Evolutionary conservation across 2,888 invertebrate genomes (phyloP), one percentile per base, ranked within the genome.

Genomic region (Petrolisthes cinctipes): DNA sequence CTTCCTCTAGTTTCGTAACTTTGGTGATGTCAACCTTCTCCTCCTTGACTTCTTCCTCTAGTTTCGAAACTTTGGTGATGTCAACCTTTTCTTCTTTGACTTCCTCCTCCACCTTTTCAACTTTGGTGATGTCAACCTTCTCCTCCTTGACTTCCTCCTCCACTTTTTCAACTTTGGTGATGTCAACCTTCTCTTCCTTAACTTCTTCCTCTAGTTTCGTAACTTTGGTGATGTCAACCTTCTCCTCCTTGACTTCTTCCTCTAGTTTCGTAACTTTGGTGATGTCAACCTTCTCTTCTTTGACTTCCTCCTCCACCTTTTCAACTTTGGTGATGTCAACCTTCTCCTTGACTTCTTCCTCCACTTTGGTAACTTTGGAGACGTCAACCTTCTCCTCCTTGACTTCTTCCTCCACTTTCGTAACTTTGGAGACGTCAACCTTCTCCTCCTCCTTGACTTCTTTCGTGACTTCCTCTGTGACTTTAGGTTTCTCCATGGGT

Each of bases 331-430:
- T 83, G 14, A 73, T 71, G 7, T 71, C 71, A 75, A 86, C 85
- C 6, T 79, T 78, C 37, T 89, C 83, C 23, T 90, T 89, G 37
- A 9, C 14, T 23, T 54, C 7, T 6, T 23, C 23, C 2, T 23
- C 57, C 9, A 66, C 53, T 17, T 14, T 71, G 1, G 71, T 71
- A n/a, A 53, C 68, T 61, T 61, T 71, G 14, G 71, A n/a, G 71
- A 71, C 4, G 20, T 82, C 71, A 17, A 57, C 53, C 14, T 14
- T 57, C 53, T 57, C 57, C n/a, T 80, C 80, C 20, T 73, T 82
- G 14, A 11, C 61, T 51, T 54, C 17, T 9, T 17, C 23, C 4
- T 2, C n/a, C 73, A 20, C 73, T 73, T 73, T 56, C 23, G n/a
- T 54, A 6, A 54, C 17, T 54, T 80, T 53, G 9, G n/a, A 56